These are phyloP conservation scores for Spinus olivaceus DNA, from an alignment of 2,797 vertebrate species.

Conservation along the genomic window DNA sequence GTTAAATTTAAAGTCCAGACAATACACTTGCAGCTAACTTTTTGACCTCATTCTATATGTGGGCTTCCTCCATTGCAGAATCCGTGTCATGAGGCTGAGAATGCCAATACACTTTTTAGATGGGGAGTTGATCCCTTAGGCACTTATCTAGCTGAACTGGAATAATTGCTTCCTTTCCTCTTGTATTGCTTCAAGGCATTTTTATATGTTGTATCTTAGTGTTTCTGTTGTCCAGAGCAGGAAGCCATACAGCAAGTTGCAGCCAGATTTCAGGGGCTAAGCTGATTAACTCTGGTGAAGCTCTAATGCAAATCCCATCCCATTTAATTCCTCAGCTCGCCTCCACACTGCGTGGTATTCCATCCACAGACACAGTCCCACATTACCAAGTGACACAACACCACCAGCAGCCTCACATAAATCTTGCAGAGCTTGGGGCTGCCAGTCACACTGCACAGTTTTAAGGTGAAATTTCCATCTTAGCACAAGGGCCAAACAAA, in stretches of 20 bases:
- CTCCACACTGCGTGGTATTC: neutral
- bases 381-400: neutral
- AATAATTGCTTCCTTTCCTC: conserved; percentile 56
- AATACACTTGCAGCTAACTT: conserved; percentile 54
- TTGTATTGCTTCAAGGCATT: conserved; percentile 51
- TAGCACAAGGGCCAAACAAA: neutral
- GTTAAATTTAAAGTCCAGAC: conserved; percentile 72
- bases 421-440: neutral
- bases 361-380: neutral
- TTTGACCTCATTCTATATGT: conserved; percentile 65
- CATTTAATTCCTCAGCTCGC: conserved; percentile 17
- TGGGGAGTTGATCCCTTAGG: conserved; percentile 19
- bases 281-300: conserved; percentile 42
- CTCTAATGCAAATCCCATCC: conserved; percentile 34
- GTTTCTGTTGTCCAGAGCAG: conserved; percentile 51
- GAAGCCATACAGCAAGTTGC: conserved; percentile 60
- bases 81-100: conserved; percentile 19
- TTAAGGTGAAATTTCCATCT: conserved; percentile 14
- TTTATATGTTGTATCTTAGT: neutral
- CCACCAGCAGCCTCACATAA: neutral
- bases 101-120: conserved; percentile 31
- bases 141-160: conserved; percentile 28
- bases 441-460: neutral
- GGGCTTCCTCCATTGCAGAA: conserved; percentile 46
- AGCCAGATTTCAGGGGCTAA: conserved; percentile 61